Base-by-base conservation (phyloP, 2,113 vertebrate species). In the Rana temporaria region DNA sequence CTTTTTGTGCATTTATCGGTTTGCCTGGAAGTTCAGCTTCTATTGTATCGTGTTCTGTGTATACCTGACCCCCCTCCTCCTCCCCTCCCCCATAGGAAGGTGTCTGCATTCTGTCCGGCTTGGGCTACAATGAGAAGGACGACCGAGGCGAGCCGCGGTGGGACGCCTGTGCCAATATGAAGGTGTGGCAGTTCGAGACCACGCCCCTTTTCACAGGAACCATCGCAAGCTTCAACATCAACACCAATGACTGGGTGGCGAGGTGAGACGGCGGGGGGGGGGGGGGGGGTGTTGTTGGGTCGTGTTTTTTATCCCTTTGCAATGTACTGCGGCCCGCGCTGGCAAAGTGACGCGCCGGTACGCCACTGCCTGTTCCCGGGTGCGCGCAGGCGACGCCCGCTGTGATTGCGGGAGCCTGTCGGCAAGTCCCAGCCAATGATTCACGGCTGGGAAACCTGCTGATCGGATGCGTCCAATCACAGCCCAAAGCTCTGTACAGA, bases 101-200 rank as follows among this genome's bases (percentile, higher is more conserved):
- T 0, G 96, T 97, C 15, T 99, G 98, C 87, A 96, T 99, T 82
- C 90, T 99, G 65, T 85, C 91, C 6, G 98, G 98, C 6, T 88
- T 99, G 3, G 97, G 96, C 12, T 99, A 97, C 88, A 96, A 94
- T 3, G 97, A 94, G 4, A 88, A 84, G 0, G 93, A 92, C 17
- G 75, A 91, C 24, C 86, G 86, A 0, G 95, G 95, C 11, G 85
- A 89, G 34, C 88, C 89, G 22, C 87, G 85, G 73, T 99, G 98
- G 98, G 91, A 99, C 2, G 96, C 96, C 79, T 99, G 97, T 82
- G 96, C 97, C 85, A 99, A 99, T 85, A 97, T 99, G 95, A 98
- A 95, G 88, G 92, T 99, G 87, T 97, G 96, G 96, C 87, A 95
- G 62, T 99, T 94, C n/a, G 98, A 99, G 90, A 98, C 97, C 19